Evolutionary conservation across 2,888 invertebrate genomes (phyloP), one percentile per base, ranked within the genome.

Genomic region (Aquatica leii): DNA sequence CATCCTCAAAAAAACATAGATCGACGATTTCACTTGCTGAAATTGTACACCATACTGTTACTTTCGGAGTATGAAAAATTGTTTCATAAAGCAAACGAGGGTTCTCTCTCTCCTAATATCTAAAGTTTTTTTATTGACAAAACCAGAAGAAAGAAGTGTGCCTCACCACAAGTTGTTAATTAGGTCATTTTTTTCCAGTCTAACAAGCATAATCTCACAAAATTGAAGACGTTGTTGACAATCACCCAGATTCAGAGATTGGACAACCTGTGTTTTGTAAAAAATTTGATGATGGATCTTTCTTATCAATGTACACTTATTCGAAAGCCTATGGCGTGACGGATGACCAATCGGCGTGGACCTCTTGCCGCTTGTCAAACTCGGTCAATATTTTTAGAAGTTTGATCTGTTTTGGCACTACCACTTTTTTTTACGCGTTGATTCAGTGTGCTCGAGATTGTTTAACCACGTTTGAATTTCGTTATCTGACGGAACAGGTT

Each of bases 391-490:
- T 54, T 54, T 54, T 54, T 41, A 54, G 54, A 21, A 21, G 41
- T 54, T 40, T 20, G 21, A 54, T 41, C 43, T 24, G 21, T 54
- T 41, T 31, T 53, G 18, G 15, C 53, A 53, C 53, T 53, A 14
- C 53, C 40, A 17, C 12, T 31, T 14, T 31, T 51, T 51, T 50
- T 31, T 11, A n/a, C n/a, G 14, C 34, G 60, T 60, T 43, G 64
- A 60, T 55, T 21, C 55, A 56, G 57, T 50, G 56, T 65, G 61
- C 53, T 67, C 60, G 53, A 57, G 62, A 56, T 65, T 67, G 55
- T 58, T 62, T 51, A 50, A n/a, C 50, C 50, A 50, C 14, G 14
- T 51, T 51, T 14, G 2, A 34, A 51, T 51, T 17, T 24, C 34
- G 6, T 51, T 51, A 35, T 51, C 51, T 51, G 51, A 51, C 34